Base-by-base conservation (phyloP, 1,140 invertebrate species). In the Drosophila repleta region DNA sequence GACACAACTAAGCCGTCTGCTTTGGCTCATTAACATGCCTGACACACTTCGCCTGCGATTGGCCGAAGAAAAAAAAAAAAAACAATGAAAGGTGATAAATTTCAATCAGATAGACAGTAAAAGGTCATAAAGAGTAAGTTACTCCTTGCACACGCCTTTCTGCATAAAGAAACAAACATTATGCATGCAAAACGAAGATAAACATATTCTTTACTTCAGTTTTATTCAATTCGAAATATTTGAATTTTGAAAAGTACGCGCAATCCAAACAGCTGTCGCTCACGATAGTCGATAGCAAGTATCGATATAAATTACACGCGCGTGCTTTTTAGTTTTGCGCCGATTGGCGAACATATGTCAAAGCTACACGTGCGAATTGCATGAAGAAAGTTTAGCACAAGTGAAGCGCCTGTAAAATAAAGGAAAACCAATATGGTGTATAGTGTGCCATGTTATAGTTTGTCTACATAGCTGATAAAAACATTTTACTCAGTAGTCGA, bases 1-100 rank as follows among this genome's bases (percentile, higher is more conserved):
- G 43, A 39, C 49, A 49, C n/a, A 61, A 35, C 55, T 71, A 60
- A 69, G 39, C 51, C 37, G 55, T 41, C 18, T 29, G 21, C 39
- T n/a, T 13, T n/a, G n/a, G 55, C 75, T 85, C 74, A 87, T 85
- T 87, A 78, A 45, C 69, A 85, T 85, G 75, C 78, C 41, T 79
- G 64, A 72, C 83, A 87, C 78, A 82, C 56, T 66, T 87, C 56
- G 48, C 24, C 43, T 35, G 18, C 60, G 49, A 69, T 74, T 69
- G 43, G 32, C 1, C 10, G 11, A n/a, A n/a, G 26, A 26, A 46
- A 37, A 37, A 8, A 7, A 17, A 43, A 43, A 43, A 43, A 41
- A 3, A 17, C 17, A 7, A 51, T 46, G 55, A 72, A 60, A 67
- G 55, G 55, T 67, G 56, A 60, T 79, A 73, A 79, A 46, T 73